Percentiles rank a stretch among this genome's conserved stretches.
These are phyloP conservation scores for Antheraea pernyi DNA, from an alignment of 1,140 invertebrate genomes.

Conservation along the genomic window DNA sequence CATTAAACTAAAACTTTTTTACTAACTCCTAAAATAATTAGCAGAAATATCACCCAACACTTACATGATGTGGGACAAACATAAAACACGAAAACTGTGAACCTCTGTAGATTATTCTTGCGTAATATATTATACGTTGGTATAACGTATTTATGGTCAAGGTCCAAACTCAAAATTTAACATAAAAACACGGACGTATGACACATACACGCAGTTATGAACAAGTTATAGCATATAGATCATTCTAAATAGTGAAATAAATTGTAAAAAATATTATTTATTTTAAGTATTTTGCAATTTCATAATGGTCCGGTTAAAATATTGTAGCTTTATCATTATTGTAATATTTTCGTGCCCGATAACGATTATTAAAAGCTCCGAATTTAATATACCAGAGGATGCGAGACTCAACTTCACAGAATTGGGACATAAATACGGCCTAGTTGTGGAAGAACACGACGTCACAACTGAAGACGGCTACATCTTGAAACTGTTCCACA, in stretches of 20 bases:
- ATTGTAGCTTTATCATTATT: background rate
- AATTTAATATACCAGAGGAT: constrained; percentile 14
- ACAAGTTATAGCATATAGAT: background rate
- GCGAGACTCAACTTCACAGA: constrained; percentile 16
- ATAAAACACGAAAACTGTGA: no score
- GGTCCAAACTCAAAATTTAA: background rate
- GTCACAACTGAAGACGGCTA: constrained; percentile 83
- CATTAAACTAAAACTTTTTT: no score
- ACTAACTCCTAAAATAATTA: no score
- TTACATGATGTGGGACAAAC: no score
- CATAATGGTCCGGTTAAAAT: background rate
- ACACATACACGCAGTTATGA: background rate
- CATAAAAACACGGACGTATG: background rate
- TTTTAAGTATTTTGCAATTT: background rate
- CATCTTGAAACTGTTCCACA: constrained; percentile 82
- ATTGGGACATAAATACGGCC: constrained; percentile 70
- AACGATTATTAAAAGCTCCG: background rate
- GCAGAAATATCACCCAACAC: no score
- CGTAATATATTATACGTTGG: no score
- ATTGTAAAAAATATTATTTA: background rate
- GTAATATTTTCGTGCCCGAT: background rate
- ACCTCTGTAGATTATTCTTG: no score
- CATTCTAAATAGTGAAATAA: background rate
- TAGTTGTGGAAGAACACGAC: constrained; percentile 73
- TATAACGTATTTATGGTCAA: no score